A percentile compares a stretch with the other conserved stretches of the same genome.
Conservation (phyloP, 2,888 invertebrate genomes). For the Oxycera nigricornis region DNA sequence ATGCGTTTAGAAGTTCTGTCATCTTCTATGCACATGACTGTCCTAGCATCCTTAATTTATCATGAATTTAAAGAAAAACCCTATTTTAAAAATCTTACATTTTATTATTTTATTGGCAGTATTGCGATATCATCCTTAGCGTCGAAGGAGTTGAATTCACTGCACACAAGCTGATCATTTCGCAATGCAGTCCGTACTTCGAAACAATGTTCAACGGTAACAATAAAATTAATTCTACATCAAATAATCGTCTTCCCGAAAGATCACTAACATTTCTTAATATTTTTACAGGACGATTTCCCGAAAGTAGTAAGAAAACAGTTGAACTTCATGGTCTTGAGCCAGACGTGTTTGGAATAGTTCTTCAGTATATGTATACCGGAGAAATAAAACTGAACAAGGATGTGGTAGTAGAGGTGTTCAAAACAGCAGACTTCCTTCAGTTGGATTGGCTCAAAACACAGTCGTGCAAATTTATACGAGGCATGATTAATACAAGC, state of each 20-base stretch:
- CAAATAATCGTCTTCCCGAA: too few species aligned
- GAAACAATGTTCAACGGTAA: conserved; percentile 35
- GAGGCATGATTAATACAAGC: not conserved
- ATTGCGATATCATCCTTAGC: conserved; percentile 5
- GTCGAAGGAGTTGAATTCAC: conserved; percentile 5
- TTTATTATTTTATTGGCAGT: not conserved
- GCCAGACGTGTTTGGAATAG: not conserved
- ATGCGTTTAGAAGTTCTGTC: too few species aligned
- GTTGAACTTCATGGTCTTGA: conserved; percentile 8
- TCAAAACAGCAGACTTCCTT: conserved; percentile 7
- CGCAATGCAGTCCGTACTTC: conserved; percentile 8
- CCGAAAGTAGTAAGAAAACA: not conserved
- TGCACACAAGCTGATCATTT: conserved; percentile 13
- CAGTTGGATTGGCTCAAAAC: conserved; percentile 19
- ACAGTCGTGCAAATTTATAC: not conserved
- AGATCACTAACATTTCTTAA: too few species aligned
- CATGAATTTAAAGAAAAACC: too few species aligned
- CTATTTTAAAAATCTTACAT: too few species aligned
- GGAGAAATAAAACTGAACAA: not conserved
- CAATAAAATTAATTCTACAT: not conserved
- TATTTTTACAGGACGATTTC: conserved; percentile 25
- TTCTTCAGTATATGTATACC: conserved; percentile 20
- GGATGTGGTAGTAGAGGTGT: not conserved
- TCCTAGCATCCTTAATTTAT: too few species aligned
- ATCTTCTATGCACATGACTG: too few species aligned